Evolutionary conservation across 2,113 vertebrate species (phyloP).

Genomic region (Chrysochloris asiatica): DNA sequence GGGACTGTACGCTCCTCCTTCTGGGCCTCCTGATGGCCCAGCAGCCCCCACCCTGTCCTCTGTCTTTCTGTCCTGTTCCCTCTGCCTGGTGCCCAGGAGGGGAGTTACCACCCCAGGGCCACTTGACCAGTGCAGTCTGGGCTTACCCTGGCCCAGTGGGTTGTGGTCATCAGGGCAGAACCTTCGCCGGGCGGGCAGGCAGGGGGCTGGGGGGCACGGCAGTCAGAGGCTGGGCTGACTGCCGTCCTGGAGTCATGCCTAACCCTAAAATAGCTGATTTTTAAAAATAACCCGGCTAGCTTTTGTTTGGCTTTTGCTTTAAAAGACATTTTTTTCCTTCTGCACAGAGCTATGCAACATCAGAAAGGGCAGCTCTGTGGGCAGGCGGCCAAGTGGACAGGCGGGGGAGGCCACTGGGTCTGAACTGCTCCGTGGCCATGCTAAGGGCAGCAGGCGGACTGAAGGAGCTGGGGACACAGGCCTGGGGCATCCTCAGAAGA

Average conservation of each 20-base stretch:
- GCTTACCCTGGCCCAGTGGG: no score
- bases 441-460: no score
- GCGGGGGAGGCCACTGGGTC: no score
- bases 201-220: neutral
- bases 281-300: slow-evolving; percentile 76
- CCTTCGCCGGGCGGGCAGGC: neutral
- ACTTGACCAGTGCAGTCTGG: fast-evolving
- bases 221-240: neutral
- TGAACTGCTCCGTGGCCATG: no score
- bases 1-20: neutral
- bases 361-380: slow-evolving; percentile 67
- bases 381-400: neutral
- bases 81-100: neutral
- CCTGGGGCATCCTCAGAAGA: neutral
- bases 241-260: slow-evolving; percentile 69
- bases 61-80: neutral
- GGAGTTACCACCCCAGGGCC: neutral
- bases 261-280: slow-evolving; percentile 72
- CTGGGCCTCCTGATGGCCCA: fast-evolving
- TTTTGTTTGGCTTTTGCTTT: slow-evolving; percentile 78
- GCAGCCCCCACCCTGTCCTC: fast-evolving
- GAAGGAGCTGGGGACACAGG: neutral
- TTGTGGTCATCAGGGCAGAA: neutral
- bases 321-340: slow-evolving; percentile 64
- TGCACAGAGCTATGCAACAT: neutral